Evolutionary conservation across 2,888 invertebrate species (phyloP), one percentile per base, ranked within the genome.

Genomic region (Lasioglossum lativentre): DNA sequence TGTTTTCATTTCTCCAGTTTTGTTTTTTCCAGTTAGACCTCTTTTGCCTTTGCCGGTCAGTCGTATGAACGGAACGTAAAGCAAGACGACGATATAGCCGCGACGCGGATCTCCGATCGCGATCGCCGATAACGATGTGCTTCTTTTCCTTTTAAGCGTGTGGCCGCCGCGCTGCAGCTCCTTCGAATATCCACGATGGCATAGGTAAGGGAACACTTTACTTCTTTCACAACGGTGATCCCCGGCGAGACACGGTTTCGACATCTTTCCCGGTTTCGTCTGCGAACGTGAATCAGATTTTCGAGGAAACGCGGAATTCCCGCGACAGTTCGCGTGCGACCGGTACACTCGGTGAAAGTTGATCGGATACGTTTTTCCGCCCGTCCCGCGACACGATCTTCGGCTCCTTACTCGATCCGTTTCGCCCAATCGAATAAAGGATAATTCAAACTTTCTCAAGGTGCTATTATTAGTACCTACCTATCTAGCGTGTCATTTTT

Each of bases 191-290:
- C 12, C 27, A 23, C 68, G 68, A 75, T 77, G 76, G 19, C 10
- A 38, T 76, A 66, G 82, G 82, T 83, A 83, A 82, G 82, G 72
- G 38, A 52, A 83, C 12, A 16, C 8, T 27, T 59, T 66, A 38
- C 38, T 30, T 34, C n/a, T 34, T 16, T 30, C n/a, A 1, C 14
- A 3, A 52, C 23, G 40, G 30, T 30, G 30, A 34, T 66, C 30
- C 66, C 23, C 38, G 38, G 38, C 12, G 4, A 38, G 10, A 40
- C 38, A 16, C 16, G 30, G 30, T 63, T 30, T 59, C 34, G 6
- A 47, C 47, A 47, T 23, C 34, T 27, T 27, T 23, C 30, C 34
- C 16, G 66, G 38, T 63, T 63, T 63, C 63, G 30, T 14, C 30
- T 14, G 30, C 5, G 16, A n/a, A 12, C 23, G 38, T 40, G 68